Evolutionary conservation across 2,797 vertebrate species (phyloP).

Genomic region (Characodon lateralis): DNA sequence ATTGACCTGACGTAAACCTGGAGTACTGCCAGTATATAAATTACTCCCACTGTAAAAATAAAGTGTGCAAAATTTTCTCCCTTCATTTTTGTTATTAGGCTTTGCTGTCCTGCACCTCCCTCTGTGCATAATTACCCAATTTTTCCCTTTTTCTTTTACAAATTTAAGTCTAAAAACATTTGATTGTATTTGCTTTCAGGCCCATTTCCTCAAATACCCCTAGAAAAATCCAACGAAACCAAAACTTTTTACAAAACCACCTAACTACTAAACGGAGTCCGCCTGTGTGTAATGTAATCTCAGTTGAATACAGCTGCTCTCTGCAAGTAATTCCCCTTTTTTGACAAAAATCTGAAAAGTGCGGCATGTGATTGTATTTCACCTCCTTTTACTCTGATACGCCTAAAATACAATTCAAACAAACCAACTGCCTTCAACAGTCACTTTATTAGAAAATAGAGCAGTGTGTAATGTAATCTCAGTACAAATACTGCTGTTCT

Average conservation of each 20-base stretch:
- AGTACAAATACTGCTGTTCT: not conserved
- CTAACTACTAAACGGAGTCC: not conserved
- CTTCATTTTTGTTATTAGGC: not conserved
- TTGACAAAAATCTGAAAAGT: not conserved
- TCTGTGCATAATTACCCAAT: too few relatives aligned
- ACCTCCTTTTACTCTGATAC: not conserved
- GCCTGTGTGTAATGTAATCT: not conserved
- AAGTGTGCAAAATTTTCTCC: not conserved
- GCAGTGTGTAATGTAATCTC: not conserved
- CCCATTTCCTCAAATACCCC: not conserved
- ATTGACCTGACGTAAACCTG: not conserved
- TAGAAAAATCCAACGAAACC: not conserved
- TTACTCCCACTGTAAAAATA: constrained; percentile 5
- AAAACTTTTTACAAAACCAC: not conserved
- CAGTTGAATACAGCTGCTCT: not conserved
- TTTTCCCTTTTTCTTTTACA: too few relatives aligned
- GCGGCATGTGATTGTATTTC: not conserved
- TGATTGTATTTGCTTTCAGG: not conserved
- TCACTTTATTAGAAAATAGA: not conserved
- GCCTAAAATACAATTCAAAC: not conserved
- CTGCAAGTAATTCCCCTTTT: not conserved
- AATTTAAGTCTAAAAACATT: too few relatives aligned
- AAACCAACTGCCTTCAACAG: not conserved
- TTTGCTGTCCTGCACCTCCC: not conserved
- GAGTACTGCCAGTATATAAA: not conserved